A percentile compares a stretch with the other conserved stretches of the same genome.
Conservation (phyloP, 2,113 vertebrate genomes). For the Myotis brandtii region DNA sequence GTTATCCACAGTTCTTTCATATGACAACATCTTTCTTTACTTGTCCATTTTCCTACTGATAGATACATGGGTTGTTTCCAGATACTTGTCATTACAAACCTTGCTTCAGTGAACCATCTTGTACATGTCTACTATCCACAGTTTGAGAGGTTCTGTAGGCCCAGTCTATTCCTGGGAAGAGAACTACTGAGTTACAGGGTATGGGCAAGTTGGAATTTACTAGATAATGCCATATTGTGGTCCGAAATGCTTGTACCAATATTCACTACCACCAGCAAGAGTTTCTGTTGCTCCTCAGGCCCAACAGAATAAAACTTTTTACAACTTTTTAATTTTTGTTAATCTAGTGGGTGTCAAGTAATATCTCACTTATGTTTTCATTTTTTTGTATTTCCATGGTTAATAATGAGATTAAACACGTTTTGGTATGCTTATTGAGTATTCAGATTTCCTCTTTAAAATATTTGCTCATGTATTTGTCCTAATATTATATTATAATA, state of each 20-base stretch:
- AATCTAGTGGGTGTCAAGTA: not conserved
- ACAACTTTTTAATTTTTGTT: not conserved
- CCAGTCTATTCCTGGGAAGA: not conserved
- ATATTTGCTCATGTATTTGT: conserved; percentile 12
- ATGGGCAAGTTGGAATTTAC: not conserved
- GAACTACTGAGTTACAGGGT: not conserved
- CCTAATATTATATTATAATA: not conserved
- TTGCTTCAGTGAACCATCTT: not conserved
- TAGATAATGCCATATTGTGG: not conserved
- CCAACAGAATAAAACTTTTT: not conserved
- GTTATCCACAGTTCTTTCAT: not conserved
- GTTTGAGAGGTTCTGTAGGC: not conserved
- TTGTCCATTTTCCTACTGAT: not conserved
- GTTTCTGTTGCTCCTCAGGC: not conserved
- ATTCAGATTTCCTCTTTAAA: not conserved
- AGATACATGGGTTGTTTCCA: not conserved
- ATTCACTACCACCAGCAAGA: not conserved
- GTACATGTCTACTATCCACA: not conserved
- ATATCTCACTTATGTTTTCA: not conserved
- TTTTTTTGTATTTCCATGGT: not conserved
- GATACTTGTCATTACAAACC: not conserved
- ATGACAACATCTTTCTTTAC: not conserved
- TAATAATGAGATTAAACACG: not conserved
- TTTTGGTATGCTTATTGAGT: not conserved
- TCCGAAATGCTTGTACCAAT: not conserved